Percentiles rank a stretch among this genome's conserved stretches.
Evolutionary conservation across 2,888 invertebrate species (phyloP).

Genomic region (Rhagium mordax): DNA sequence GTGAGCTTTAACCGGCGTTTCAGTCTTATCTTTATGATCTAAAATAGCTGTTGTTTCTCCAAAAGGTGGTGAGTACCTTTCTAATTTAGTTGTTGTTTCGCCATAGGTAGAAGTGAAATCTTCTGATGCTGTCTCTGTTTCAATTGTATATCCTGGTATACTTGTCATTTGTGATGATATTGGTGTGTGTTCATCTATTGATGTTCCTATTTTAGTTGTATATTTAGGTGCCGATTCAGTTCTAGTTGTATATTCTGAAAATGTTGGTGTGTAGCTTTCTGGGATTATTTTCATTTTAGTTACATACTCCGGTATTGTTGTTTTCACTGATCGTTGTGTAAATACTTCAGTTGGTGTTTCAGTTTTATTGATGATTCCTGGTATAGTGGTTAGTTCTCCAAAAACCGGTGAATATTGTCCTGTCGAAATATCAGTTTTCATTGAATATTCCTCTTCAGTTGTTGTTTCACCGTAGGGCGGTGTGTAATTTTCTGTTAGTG

Average conservation of each 20-base stretch:
- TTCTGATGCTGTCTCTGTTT: neutral
- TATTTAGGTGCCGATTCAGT: neutral
- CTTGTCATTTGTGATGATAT: too few species aligned
- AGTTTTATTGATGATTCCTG: constrained; percentile 20
- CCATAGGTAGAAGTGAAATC: neutral
- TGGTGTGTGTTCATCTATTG: too few species aligned
- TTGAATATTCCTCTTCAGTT: neutral
- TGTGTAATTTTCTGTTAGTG: neutral
- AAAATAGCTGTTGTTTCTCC: too few species aligned
- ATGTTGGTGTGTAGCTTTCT: neutral
- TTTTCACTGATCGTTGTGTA: neutral
- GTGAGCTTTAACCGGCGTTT: neutral
- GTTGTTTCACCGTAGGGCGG: neutral
- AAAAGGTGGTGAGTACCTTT: too few species aligned
- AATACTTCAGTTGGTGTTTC: neutral
- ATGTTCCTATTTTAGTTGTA: too few species aligned
- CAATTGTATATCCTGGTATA: neutral
- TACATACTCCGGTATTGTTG: constrained; percentile 7
- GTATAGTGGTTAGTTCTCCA: constrained; percentile 25
- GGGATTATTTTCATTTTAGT: constrained; percentile 14
- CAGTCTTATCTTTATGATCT: too few species aligned
- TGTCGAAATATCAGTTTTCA: neutral
- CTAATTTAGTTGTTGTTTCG: too few species aligned
- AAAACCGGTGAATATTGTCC: neutral
- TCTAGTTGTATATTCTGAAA: constrained; percentile 24